Evolutionary conservation across 2,888 invertebrate species (phyloP).

Genomic region (Drosophila villosipedis): DNA sequence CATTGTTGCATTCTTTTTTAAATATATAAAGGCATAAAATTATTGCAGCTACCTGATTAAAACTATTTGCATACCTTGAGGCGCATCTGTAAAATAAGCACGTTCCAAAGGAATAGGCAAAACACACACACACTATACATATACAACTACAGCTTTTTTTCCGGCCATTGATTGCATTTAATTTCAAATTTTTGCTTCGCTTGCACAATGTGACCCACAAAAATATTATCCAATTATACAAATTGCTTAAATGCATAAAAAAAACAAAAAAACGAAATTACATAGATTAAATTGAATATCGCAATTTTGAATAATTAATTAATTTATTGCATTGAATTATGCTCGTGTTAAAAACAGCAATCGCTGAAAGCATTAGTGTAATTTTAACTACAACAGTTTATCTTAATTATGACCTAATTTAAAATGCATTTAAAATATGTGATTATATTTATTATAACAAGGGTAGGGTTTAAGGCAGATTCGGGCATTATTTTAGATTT

Average conservation of each 20-base stretch:
- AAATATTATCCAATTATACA: conserved; percentile 26
- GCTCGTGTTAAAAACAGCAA: background rate
- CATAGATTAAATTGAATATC: conserved; percentile 5
- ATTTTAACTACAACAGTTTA: background rate
- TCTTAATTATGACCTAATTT: background rate
- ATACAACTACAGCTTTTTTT: background rate
- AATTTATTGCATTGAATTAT: background rate
- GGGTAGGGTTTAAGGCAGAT: background rate
- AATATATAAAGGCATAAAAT: background rate
- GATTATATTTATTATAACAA: background rate
- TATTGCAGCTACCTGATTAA: conserved; percentile 25
- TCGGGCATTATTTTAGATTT: background rate
- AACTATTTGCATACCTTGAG: conserved; percentile 30
- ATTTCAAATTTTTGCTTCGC: conserved; percentile 26
- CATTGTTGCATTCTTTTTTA: conserved; percentile 6
- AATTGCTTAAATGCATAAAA: conserved; percentile 18
- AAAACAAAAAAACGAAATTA: background rate
- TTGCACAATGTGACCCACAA: conserved; percentile 34
- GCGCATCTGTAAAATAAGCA: conserved; percentile 26
- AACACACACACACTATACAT: background rate
- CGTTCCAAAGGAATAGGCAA: conserved; percentile 23
- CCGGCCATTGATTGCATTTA: conserved; percentile 51
- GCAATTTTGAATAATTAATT: background rate
- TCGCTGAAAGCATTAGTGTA: background rate
- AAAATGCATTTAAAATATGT: background rate